Percentiles rank a stretch among this genome's conserved stretches.
phyloP scores from a whole-genome alignment of 2,888 invertebrate species.

The Myopa tessellatipennis region DNA sequence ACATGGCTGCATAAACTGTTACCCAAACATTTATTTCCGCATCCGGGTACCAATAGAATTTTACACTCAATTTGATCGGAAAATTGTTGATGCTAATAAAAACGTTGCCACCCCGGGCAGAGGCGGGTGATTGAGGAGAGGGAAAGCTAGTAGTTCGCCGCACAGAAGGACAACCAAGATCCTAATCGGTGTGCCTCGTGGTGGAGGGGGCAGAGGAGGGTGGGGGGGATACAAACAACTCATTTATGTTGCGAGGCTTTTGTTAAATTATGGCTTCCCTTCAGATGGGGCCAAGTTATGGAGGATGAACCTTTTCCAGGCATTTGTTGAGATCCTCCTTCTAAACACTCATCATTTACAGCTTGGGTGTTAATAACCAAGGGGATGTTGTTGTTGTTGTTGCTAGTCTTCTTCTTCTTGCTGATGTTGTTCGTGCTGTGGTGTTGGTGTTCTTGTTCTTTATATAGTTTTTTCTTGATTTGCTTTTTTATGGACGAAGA shows the following conservation, averaged over 20 bases:
- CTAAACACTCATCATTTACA: constrained; percentile 4
- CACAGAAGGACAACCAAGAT: neutral
- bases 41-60: constrained; percentile 26
- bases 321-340: too few relatives aligned
- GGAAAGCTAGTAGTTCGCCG: neutral
- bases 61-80: constrained; percentile 33
- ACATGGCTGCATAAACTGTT: neutral
- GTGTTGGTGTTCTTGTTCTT: too few relatives aligned
- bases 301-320: constrained; percentile 24
- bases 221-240: too few relatives aligned
- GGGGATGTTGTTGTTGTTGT: constrained; percentile 9
- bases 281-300: too few relatives aligned
- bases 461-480: too few relatives aligned
- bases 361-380: constrained; percentile 18
- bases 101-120: neutral
- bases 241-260: constrained; percentile 44
- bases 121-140: neutral
- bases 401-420: neutral
- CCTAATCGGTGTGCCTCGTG: neutral
- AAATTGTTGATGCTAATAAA: constrained; percentile 28
- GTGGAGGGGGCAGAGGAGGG: too few relatives aligned
- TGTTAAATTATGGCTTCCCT: too few relatives aligned
- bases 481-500: neutral
- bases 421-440: neutral
- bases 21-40: neutral